Percentiles rank a stretch among this genome's conserved stretches.
These are phyloP conservation scores for Subacronicta megacephala DNA, from an alignment of 2,888 invertebrate species.

Conservation along the genomic window DNA sequence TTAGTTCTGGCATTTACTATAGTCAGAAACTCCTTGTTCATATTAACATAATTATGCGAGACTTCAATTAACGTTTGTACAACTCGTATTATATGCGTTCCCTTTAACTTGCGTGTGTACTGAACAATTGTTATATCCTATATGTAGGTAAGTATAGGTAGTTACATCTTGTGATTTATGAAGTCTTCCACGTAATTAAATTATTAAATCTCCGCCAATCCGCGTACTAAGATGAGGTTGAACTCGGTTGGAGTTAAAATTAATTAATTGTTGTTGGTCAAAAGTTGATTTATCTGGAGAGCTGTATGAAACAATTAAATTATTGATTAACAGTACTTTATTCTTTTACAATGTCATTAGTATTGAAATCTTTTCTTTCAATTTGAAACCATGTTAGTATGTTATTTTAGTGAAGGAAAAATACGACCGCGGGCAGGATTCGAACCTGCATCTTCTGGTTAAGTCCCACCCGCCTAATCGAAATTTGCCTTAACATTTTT, in stretches of 20 bases:
- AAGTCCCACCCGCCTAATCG: too few relatives aligned
- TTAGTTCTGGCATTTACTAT: too few relatives aligned
- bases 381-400: too few relatives aligned
- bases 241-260: conserved; percentile 19
- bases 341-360: too few relatives aligned
- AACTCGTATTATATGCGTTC: background rate
- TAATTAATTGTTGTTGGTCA: conserved; percentile 17
- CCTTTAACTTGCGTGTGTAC: background rate
- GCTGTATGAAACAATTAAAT: background rate
- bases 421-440: too few relatives aligned
- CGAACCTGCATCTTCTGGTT: too few relatives aligned
- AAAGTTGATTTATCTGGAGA: conserved; percentile 4
- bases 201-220: conserved; percentile 24
- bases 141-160: conserved; percentile 18
- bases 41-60: background rate
- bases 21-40: too few relatives aligned
- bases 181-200: conserved; percentile 23
- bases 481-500: too few relatives aligned
- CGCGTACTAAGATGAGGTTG: conserved; percentile 5
- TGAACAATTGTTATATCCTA: too few relatives aligned
- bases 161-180: conserved; percentile 26
- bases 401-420: too few relatives aligned
- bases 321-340: background rate
- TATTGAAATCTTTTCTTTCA: too few relatives aligned
- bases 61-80: background rate